Base-by-base conservation (phyloP, 2,113 vertebrate species). In the Notarius quadriscutis region DNA sequence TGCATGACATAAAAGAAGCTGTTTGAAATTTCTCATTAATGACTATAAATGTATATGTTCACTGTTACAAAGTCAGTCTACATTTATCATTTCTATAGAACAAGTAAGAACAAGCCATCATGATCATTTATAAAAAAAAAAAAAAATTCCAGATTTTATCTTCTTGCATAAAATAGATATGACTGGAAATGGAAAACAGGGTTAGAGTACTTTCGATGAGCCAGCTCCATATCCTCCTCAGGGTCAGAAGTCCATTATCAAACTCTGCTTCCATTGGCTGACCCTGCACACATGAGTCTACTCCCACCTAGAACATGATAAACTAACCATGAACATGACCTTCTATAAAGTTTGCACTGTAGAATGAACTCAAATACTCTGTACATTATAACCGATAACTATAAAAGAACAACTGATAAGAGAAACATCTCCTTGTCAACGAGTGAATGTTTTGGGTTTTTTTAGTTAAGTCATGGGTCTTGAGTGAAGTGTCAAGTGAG, bases 221-320 rank as follows among this genome's bases (percentile, higher is more conserved):
- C 58, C 67, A 71, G 10, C 75, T 86, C 55, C 88, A 86, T 72
- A 85, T 74, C 58, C 79, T 87, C 27, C 71, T 51, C n/a, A 85
- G 78, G 69, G 84, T 80, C 81, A 84, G 89, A 86, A 90, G 87
- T 86, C 87, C 67, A 55, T 72, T 81, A 34, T 51, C 81, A 84
- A 86, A 74, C 79, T 90, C 81, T 86, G 58, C 63, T 34, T 83
- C 71, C 65, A 91, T 91, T 90, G 91, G 86, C 78, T 84, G 86
- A 82, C 30, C 65, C 72, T 78, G 84, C 27, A 80, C 25, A 57
- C 88, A 79, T 83, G 25, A 67, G 81, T 30, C 53, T 83, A 83
- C 77, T 86, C 84, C 89, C 60, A 78, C 80, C 51, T 18, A 87
- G 63, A 80, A 58, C 53, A 87, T 2, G 84, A 83, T 88, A 88